These are phyloP conservation scores for Epinephelus fuscoguttatus DNA, from an alignment of 2,113 vertebrate genomes.

Conservation along the genomic window DNA sequence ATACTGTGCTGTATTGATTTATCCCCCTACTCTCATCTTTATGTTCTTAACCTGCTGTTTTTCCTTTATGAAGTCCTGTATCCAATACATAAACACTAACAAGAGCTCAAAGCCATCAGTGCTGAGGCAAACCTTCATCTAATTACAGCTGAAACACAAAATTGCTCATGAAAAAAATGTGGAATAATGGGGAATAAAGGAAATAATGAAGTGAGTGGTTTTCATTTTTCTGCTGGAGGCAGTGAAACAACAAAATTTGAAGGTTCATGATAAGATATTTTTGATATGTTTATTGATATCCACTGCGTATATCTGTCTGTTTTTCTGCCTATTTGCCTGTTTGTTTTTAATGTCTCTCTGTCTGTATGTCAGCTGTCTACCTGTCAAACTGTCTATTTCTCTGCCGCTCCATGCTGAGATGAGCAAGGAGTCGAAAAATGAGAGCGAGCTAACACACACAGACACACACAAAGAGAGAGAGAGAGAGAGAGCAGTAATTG, in stretches of 20 bases:
- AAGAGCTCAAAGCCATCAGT: background rate
- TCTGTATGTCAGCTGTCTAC: background rate
- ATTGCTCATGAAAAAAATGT: background rate
- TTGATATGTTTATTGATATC: constrained; percentile 17
- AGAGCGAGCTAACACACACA: background rate
- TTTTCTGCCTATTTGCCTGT: background rate
- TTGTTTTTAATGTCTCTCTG: background rate
- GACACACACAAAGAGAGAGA: background rate
- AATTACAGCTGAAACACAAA: background rate
- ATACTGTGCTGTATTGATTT: too few species aligned
- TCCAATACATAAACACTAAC: background rate
- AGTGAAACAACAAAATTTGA: background rate
- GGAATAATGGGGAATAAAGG: background rate
- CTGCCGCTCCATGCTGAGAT: background rate
- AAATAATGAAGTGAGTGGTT: background rate
- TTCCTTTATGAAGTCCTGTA: background rate
- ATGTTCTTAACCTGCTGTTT: background rate
- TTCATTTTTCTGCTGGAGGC: background rate
- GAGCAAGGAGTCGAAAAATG: constrained; percentile 16
- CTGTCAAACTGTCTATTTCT: background rate
- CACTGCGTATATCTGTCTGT: background rate
- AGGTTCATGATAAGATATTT: background rate
- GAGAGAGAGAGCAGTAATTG: constrained; percentile 32
- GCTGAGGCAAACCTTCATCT: too few species aligned
- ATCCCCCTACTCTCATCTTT: too few species aligned